Conservation (phyloP, 2,113 vertebrate species). For the Gadus macrocephalus region DNA sequence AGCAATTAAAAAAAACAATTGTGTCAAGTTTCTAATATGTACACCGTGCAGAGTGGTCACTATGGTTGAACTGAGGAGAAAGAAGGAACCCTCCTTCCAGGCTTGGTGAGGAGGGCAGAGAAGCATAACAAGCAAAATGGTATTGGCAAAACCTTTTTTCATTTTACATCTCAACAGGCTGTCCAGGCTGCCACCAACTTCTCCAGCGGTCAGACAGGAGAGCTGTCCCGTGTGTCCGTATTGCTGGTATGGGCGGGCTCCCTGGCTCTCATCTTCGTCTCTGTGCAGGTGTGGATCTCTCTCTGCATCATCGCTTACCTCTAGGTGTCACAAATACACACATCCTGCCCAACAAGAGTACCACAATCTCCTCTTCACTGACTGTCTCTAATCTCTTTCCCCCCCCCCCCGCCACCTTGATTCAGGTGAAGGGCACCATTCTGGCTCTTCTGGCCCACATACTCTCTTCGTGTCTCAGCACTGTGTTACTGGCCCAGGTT, state of each 20-base stretch:
- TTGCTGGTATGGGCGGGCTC: constrained; percentile 72
- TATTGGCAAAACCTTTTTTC: no score
- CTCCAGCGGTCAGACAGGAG: constrained; percentile 72
- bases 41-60: no score
- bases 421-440: constrained; percentile 71
- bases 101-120: neutral
- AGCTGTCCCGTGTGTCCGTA: constrained; percentile 75
- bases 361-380: no score
- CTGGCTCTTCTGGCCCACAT: constrained; percentile 63
- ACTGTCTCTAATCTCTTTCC: no score
- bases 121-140: no score
- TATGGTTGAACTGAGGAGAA: no score
- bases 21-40: no score
- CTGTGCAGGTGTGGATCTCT: constrained; percentile 69
- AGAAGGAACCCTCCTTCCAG: no score
- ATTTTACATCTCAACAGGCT: constrained; percentile 53
- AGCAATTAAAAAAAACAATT: no score
- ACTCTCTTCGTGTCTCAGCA: constrained; percentile 71
- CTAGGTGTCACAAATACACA: no score
- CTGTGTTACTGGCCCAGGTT: constrained; percentile 74
- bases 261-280: constrained; percentile 68
- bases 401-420: neutral
- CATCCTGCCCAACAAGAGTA: no score
- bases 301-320: no score
- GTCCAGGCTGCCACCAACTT: constrained; percentile 75